Evolutionary conservation across 2,797 vertebrate genomes (phyloP).

Genomic region (Falco peregrinus): DNA sequence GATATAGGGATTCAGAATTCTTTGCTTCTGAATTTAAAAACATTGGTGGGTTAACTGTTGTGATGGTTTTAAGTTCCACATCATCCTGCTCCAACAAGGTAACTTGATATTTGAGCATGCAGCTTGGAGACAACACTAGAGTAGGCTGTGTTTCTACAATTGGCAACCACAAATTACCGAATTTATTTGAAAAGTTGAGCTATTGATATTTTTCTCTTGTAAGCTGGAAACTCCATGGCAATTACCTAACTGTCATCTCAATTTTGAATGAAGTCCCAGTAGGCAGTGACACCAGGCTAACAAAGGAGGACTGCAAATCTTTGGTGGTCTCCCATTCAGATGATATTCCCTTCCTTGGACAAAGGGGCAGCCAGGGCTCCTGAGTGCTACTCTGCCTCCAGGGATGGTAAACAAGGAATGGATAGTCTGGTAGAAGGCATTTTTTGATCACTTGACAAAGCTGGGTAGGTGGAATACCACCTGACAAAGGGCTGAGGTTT

Average conservation of each 20-base stretch:
- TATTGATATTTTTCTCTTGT: background rate
- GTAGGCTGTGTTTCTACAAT: background rate
- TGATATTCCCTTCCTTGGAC: slow-evolving; percentile 52
- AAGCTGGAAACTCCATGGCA: background rate
- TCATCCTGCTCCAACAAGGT: too few species aligned
- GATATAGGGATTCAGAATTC: too few species aligned
- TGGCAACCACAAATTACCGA: background rate
- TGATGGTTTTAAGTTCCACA: too few species aligned
- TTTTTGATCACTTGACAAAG: slow-evolving; percentile 58
- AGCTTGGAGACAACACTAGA: background rate
- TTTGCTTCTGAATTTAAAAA: too few species aligned
- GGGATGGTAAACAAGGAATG: slow-evolving; percentile 39
- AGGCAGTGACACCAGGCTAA: slow-evolving; percentile 52
- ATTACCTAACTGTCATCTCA: slow-evolving; percentile 26
- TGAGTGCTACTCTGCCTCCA: slow-evolving; percentile 48
- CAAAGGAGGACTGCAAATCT: slow-evolving; percentile 57
- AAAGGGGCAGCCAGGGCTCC: slow-evolving; percentile 45
- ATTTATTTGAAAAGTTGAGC: background rate
- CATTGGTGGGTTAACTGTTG: too few species aligned
- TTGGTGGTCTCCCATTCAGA: slow-evolving; percentile 70
- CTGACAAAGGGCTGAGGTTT: slow-evolving; percentile 58
- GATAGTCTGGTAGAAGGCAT: slow-evolving; percentile 34
- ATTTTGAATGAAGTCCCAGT: slow-evolving; percentile 19
- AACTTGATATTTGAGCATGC: too few species aligned
- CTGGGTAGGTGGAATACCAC: slow-evolving; percentile 51